Conservation (phyloP, 2,888 invertebrate species). For the Xylophagus ater region DNA sequence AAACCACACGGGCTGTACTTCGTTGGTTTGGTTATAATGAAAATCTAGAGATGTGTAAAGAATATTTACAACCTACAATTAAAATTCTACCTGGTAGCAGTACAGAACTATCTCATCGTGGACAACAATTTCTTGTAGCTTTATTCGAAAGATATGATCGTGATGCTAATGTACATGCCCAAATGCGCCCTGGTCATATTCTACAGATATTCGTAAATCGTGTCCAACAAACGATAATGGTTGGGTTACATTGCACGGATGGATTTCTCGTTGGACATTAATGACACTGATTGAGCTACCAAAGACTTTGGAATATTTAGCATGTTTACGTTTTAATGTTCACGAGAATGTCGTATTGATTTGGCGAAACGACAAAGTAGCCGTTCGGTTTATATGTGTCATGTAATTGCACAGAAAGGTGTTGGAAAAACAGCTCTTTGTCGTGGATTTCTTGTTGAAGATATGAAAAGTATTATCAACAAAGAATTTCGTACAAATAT, state of each 20-base stretch:
- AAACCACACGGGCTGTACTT: constrained; percentile 98
- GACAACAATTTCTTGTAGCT: constrained; percentile 83
- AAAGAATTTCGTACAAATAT: constrained; percentile 45
- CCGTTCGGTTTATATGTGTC: constrained; percentile 92
- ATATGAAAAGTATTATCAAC: constrained; percentile 50
- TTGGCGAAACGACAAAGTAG: constrained; percentile 90
- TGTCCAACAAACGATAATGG: constrained; percentile 84
- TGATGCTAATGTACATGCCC: constrained; percentile 90
- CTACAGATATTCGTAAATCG: constrained; percentile 63
- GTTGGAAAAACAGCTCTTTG: constrained; percentile 93
- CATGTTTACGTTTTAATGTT: constrained; percentile 86
- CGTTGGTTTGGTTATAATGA: constrained; percentile 97
- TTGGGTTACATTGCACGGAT: constrained; percentile 46
- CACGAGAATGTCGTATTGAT: constrained; percentile 84
- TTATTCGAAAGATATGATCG: constrained; percentile 90
- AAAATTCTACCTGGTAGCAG: constrained; percentile 85
- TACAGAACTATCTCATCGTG: constrained; percentile 88
- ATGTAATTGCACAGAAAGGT: constrained; percentile 81
- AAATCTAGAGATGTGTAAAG: constrained; percentile 75
- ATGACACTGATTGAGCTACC: constrained; percentile 83
- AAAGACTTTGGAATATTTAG: constrained; percentile 86
- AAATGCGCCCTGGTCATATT: constrained; percentile 73
- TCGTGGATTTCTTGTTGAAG: constrained; percentile 76
- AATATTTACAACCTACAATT: constrained; percentile 78
- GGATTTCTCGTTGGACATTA: constrained; percentile 92